A percentile compares a stretch with the other conserved stretches of the same genome.
phyloP scores from a whole-genome alignment of 2,888 invertebrate genomes.

The Creontiades dilutus region DNA sequence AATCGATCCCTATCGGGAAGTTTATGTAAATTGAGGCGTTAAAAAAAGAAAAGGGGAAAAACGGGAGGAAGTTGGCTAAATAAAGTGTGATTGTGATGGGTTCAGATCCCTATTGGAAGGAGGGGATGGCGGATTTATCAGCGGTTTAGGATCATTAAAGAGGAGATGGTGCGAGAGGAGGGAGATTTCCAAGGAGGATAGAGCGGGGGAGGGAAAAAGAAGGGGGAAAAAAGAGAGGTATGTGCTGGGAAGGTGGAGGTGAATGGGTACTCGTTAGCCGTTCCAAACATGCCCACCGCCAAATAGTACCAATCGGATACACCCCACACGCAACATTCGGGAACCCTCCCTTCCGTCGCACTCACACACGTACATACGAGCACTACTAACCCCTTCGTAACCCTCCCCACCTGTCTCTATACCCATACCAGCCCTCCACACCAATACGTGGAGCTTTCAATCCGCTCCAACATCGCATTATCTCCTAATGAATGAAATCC shows the following conservation, averaged over 20 bases:
- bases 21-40: conserved; percentile 68
- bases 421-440: background rate
- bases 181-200: background rate
- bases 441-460: background rate
- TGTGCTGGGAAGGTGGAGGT: background rate
- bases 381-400: background rate
- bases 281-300: conserved; percentile 35
- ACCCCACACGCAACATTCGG: conserved; percentile 5
- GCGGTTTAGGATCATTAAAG: conserved; percentile 70
- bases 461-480: conserved; percentile 17
- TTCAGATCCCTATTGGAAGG: conserved; percentile 40
- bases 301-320: conserved; percentile 51
- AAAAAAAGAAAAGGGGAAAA: conserved; percentile 51
- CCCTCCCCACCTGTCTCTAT: background rate
- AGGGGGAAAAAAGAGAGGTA: background rate
- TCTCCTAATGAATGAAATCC: conserved; percentile 45
- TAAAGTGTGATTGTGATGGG: conserved; percentile 65
- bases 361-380: too few species aligned
- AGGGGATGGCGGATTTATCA: conserved; percentile 62
- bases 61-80: conserved; percentile 49
- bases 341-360: background rate
- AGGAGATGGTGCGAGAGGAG: conserved; percentile 49
- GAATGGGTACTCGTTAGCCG: conserved; percentile 49
- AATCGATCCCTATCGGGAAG: conserved; percentile 66
- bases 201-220: background rate